Base-by-base conservation (phyloP, 2,797 vertebrate species). In the Lerista edwardsae region DNA sequence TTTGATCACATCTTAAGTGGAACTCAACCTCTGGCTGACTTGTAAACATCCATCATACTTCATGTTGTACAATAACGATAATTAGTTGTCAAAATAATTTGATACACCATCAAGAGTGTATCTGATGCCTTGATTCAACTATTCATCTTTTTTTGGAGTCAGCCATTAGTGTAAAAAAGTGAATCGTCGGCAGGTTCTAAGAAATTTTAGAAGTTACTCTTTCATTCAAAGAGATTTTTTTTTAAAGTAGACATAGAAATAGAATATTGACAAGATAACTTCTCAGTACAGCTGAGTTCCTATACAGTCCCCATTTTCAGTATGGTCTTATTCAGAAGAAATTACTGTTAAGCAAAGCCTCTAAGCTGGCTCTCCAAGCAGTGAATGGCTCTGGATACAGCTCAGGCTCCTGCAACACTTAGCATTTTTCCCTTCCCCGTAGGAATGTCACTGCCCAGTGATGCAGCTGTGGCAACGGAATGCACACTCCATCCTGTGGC, bases 71-170 rank as follows among this genome's bases (percentile, higher is more conserved):
- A 75, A 76, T 75, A 84, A 84, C 80, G 82, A 75, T 87, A 80
- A 84, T 80, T 80, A 55, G 77, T 62, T 83, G 67, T 84, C 78
- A 87, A 75, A 87, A 84, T 79, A 79, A 79, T 80, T 67, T 80
- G 76, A 80, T 80, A 80, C 51, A 62, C 62, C 65, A 59, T 69
- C 64, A 36, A 34, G 19, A 51, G 31, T 34, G 51, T 11, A 47
- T 62, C 36, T 75, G 34, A 76, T 84, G 65, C 41, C 76, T 84
- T 71, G 73, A 76, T 75, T 34, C 57, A 80, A 23, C 64, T 87
- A 61, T 21, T 79, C 39, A 2, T 61, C 47, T 80, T 79, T 27
- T 31, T 72, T 62, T n/a, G 31, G 27, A 65, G 57, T 36, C 67
- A 61, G 29, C n/a, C 69, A 55, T 73, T 62, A 36, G 68, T 65